phyloP scores from a whole-genome alignment of 2,888 invertebrate genomes.

The Ectemnius continuus region DNA sequence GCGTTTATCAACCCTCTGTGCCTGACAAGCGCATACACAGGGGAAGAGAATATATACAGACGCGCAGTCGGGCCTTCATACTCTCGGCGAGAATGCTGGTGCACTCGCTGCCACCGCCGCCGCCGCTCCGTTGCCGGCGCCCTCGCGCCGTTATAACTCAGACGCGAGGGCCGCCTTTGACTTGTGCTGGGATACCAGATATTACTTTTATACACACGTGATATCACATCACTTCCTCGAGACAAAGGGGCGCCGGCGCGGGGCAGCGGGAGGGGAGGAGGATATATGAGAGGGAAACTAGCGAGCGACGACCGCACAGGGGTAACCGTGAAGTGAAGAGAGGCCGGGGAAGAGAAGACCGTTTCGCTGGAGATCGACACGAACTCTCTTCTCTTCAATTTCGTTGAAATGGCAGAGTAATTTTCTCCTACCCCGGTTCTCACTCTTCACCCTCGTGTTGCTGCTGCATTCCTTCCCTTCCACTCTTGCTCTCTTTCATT shows the following conservation, averaged over 20 bases:
- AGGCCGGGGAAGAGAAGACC: too few relatives aligned
- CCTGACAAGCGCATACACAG: slow-evolving; percentile 43
- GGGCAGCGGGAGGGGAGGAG: not conserved
- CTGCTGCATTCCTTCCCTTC: not conserved
- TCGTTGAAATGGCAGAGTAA: slow-evolving; percentile 39
- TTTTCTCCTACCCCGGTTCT: slow-evolving; percentile 39
- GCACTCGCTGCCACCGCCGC: not conserved
- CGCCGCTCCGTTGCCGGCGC: slow-evolving; percentile 14
- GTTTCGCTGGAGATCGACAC: slow-evolving; percentile 9
- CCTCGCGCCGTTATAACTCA: slow-evolving; percentile 59
- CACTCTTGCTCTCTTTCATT: not conserved
- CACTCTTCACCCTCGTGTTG: not conserved
- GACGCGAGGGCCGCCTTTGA: slow-evolving; percentile 59
- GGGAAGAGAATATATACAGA: slow-evolving; percentile 20
- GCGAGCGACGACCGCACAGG: slow-evolving; percentile 13
- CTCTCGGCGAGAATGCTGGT: slow-evolving; percentile 4
- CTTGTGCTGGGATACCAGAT: slow-evolving; percentile 54
- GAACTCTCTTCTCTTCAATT: slow-evolving; percentile 47
- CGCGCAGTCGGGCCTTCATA: slow-evolving; percentile 11
- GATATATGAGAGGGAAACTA: slow-evolving; percentile 34
- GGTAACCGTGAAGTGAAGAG: too few relatives aligned
- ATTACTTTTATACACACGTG: slow-evolving; percentile 59
- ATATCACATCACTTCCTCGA: slow-evolving; percentile 59
- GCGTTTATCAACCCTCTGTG: slow-evolving; percentile 62
- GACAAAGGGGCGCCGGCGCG: slow-evolving; percentile 49